phyloP scores from a whole-genome alignment of 2,888 invertebrate genomes.

The Thalpophila matura region DNA sequence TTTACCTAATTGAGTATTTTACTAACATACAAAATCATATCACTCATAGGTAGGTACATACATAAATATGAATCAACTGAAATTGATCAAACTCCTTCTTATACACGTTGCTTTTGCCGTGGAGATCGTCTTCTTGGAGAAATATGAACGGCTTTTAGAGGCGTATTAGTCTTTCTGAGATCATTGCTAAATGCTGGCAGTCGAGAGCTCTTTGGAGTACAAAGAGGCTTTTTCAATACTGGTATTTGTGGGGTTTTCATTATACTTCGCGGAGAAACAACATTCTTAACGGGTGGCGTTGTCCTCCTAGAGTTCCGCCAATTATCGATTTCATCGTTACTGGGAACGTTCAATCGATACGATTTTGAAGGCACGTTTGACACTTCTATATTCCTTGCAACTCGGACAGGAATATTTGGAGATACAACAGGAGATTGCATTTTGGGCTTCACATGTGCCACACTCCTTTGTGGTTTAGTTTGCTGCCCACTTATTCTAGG shows the following conservation, averaged over 20 bases:
- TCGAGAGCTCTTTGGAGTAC: conserved; percentile 89
- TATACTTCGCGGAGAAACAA: conserved; percentile 78
- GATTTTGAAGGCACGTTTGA: conserved; percentile 64
- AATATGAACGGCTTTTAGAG: conserved; percentile 88
- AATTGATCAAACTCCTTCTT: conserved; percentile 41
- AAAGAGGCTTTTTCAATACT: conserved; percentile 91
- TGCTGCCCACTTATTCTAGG: conserved; percentile 80
- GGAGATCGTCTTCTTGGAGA: conserved; percentile 86
- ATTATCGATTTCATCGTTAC: conserved; percentile 71
- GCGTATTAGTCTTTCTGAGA: conserved; percentile 90
- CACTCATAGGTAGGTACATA: conserved; percentile 58
- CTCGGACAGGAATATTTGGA: conserved; percentile 67
- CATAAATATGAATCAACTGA: conserved; percentile 44
- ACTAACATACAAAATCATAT: conserved; percentile 56
- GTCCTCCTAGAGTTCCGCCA: conserved; percentile 76
- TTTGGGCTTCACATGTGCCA: conserved; percentile 77
- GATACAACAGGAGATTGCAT: conserved; percentile 64
- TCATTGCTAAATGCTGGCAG: conserved; percentile 83
- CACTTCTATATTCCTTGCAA: conserved; percentile 61
- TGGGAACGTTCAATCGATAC: conserved; percentile 64
- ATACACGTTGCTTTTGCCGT: conserved; percentile 75
- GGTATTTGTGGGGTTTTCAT: conserved; percentile 85
- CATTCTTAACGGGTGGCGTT: conserved; percentile 77
- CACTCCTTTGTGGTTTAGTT: conserved; percentile 72
- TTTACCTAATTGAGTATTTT: conserved; percentile 61